phyloP scores from a whole-genome alignment of 2,113 vertebrate genomes.

The Tychaedon coryphoeus region DNA sequence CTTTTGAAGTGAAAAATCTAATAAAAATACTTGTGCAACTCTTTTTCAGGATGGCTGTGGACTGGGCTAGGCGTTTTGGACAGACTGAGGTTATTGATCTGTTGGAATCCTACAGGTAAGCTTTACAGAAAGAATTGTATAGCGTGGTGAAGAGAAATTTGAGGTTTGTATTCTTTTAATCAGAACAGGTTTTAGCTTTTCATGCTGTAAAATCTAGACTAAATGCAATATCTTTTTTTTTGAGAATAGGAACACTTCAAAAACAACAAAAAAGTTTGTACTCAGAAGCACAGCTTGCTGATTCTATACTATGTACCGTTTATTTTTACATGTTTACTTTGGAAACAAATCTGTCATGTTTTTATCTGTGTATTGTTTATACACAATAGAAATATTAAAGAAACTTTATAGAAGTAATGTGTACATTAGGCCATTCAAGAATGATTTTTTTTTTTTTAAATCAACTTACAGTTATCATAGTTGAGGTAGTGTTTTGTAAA shows the following conservation, averaged over 20 bases:
- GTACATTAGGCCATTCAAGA: background rate
- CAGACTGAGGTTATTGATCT: conserved; percentile 87
- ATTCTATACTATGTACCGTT: background rate
- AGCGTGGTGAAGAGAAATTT: background rate
- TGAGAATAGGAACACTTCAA: background rate
- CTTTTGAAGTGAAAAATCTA: background rate
- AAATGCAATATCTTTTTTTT: background rate
- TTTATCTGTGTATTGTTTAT: background rate
- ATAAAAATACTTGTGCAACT: background rate
- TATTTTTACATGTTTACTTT: background rate
- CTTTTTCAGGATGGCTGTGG: conserved; percentile 84
- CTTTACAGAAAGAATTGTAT: background rate
- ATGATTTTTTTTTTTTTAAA: background rate
- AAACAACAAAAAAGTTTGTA: background rate
- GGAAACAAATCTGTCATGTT: background rate
- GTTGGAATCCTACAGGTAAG: conserved; percentile 88
- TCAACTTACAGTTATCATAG: background rate
- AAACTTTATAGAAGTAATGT: background rate
- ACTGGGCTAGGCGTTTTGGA: conserved; percentile 89
- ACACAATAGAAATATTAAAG: background rate
- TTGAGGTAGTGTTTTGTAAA: background rate
- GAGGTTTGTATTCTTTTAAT: background rate
- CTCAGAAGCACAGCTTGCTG: background rate
- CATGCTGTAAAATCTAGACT: background rate
- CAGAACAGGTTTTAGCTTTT: background rate